A percentile compares a stretch with the other conserved stretches of the same genome.
phyloP scores from a whole-genome alignment of 2,888 invertebrate genomes.

The Lobophora halterata region DNA sequence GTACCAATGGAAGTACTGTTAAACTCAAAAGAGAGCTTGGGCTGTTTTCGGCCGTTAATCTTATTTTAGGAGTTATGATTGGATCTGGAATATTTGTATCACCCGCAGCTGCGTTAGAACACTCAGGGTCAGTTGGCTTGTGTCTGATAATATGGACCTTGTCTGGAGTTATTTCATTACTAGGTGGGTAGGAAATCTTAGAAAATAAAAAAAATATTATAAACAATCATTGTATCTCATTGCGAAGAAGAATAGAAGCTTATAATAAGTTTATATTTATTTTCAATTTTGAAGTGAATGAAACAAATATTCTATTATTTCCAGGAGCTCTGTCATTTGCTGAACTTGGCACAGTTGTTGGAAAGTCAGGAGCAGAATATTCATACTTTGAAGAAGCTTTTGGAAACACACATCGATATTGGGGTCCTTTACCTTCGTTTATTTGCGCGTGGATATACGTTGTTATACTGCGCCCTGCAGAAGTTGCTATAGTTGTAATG shows the following conservation, averaged over 20 bases:
- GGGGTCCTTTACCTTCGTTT: slow-evolving; percentile 88
- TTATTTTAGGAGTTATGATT: slow-evolving; percentile 94
- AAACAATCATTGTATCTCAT: too few relatives aligned
- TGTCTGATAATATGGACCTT: slow-evolving; percentile 89
- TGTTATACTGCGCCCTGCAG: slow-evolving; percentile 86
- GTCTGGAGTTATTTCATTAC: slow-evolving; percentile 88
- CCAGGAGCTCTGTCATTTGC: slow-evolving; percentile 89
- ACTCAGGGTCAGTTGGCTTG: slow-evolving; percentile 90
- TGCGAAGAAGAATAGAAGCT: too few relatives aligned
- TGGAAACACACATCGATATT: slow-evolving; percentile 83
- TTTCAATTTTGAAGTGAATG: background rate
- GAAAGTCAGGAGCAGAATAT: slow-evolving; percentile 90
- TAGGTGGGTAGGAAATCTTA: too few relatives aligned
- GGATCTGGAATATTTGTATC: slow-evolving; percentile 95
- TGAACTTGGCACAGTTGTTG: slow-evolving; percentile 89
- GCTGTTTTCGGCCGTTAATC: slow-evolving; percentile 89
- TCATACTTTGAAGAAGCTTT: slow-evolving; percentile 89
- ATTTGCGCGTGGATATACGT: slow-evolving; percentile 90
- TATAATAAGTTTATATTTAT: too few relatives aligned
- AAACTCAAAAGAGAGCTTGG: slow-evolving; percentile 88
- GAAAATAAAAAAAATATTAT: too few relatives aligned
- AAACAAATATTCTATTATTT: slow-evolving; percentile 33
- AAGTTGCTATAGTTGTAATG: slow-evolving; percentile 87
- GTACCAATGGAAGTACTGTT: slow-evolving; percentile 62
- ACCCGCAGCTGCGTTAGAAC: slow-evolving; percentile 87